Evolutionary conservation across 2,888 invertebrate species (phyloP).

Genomic region (Acleris holmiana): DNA sequence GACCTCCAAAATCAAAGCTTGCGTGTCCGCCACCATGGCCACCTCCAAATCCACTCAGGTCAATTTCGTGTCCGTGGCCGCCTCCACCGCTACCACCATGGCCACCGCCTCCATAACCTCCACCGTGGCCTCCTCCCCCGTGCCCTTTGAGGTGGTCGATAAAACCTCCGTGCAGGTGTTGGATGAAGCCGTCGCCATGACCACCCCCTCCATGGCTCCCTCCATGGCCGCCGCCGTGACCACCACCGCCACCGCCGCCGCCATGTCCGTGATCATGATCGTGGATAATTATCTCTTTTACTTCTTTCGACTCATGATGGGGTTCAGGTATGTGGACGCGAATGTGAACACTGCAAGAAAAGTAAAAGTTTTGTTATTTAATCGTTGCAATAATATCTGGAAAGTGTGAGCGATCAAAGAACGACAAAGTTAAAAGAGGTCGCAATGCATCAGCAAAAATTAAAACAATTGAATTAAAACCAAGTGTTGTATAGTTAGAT

Average conservation of each 20-base stretch:
- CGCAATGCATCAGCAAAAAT: constrained; percentile 40
- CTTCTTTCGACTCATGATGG: constrained; percentile 75
- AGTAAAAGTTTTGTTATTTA: constrained; percentile 27
- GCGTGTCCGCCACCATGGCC: constrained; percentile 52
- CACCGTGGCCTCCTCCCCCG: constrained; percentile 45
- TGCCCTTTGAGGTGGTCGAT: constrained; percentile 55
- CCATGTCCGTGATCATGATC: constrained; percentile 67
- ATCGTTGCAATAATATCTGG: neutral
- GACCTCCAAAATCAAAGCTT: constrained; percentile 44
- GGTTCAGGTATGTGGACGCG: constrained; percentile 82
- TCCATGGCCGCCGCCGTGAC: constrained; percentile 50
- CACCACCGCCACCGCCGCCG: constrained; percentile 56
- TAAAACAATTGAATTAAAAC: constrained; percentile 58
- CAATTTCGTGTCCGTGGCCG: constrained; percentile 43
- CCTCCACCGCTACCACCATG: constrained; percentile 43
- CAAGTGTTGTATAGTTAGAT: constrained; percentile 56
- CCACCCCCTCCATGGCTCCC: constrained; percentile 36
- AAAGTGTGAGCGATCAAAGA: neutral
- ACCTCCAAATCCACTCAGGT: constrained; percentile 37
- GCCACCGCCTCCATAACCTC: constrained; percentile 45
- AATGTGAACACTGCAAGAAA: constrained; percentile 82
- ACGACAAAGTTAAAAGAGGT: constrained; percentile 30
- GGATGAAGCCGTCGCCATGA: constrained; percentile 46
- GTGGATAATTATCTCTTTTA: constrained; percentile 66
- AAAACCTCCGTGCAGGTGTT: constrained; percentile 64